A percentile compares a stretch with the other conserved stretches of the same genome.
Evolutionary conservation across 2,888 invertebrate species (phyloP).

Genomic region (Hyposoter didymator): DNA sequence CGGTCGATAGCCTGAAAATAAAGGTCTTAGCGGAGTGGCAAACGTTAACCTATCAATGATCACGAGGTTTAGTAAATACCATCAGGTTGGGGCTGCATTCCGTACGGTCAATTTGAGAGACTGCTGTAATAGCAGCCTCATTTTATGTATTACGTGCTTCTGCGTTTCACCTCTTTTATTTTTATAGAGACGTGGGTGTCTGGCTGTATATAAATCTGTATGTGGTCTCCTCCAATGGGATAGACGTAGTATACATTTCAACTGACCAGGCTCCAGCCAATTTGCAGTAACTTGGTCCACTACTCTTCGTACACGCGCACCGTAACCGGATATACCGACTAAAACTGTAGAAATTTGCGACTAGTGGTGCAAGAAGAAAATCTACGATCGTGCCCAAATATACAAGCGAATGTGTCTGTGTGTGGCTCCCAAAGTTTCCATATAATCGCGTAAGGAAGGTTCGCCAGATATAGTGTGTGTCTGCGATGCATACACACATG

Average conservation of each 20-base stretch:
- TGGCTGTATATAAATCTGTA: conserved; percentile 20
- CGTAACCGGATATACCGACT: conserved; percentile 60
- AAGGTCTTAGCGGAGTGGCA: background rate
- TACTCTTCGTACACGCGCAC: conserved; percentile 55
- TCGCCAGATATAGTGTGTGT: conserved; percentile 25
- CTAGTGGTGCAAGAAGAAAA: conserved; percentile 61
- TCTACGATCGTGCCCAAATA: conserved; percentile 50
- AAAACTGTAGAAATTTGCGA: conserved; percentile 67
- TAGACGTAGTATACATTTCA: conserved; percentile 48
- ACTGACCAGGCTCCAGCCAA: conserved; percentile 74
- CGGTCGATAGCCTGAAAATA: background rate
- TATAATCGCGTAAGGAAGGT: conserved; percentile 25
- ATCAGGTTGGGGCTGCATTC: background rate
- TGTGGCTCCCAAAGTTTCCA: conserved; percentile 23
- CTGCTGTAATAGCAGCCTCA: conserved; percentile 11
- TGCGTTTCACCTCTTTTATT: conserved; percentile 43
- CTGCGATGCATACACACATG: conserved; percentile 20
- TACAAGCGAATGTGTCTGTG: conserved; percentile 11
- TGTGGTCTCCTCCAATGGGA: conserved; percentile 22
- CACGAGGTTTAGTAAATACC: conserved; percentile 9
- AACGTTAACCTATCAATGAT: conserved; percentile 8
- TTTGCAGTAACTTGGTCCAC: conserved; percentile 78
- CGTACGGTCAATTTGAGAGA: conserved; percentile 30
- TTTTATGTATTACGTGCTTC: conserved; percentile 41
- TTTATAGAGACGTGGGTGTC: background rate